Evolutionary conservation across 2,888 invertebrate genomes (phyloP).

Genomic region (Catonia carolina): DNA sequence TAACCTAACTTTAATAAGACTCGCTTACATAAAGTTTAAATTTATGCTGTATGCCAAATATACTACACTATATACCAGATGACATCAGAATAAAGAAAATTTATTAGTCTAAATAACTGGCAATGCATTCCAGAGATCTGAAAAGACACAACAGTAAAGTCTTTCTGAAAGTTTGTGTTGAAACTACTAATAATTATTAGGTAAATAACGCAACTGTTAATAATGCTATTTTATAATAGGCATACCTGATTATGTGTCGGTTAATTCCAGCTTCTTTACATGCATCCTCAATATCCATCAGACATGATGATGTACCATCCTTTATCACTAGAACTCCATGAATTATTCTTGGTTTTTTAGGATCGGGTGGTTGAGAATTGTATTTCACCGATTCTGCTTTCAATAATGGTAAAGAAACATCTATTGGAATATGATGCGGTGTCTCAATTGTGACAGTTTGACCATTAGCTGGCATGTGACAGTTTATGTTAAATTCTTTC

Average conservation of each 20-base stretch:
- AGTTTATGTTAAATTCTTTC: constrained; percentile 81
- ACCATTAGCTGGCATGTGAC: constrained; percentile 97
- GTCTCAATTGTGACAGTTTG: constrained; percentile 88
- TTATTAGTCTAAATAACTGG: too few species aligned
- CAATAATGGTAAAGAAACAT: constrained; percentile 73
- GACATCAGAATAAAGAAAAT: too few species aligned
- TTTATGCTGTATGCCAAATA: too few species aligned
- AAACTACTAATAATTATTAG: too few species aligned
- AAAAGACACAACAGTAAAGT: too few species aligned
- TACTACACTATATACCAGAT: too few species aligned
- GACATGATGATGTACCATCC: constrained; percentile 74
- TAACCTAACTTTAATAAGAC: too few species aligned
- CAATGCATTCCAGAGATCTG: too few species aligned
- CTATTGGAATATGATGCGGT: constrained; percentile 80
- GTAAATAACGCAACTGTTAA: too few species aligned
- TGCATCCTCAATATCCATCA: constrained; percentile 84
- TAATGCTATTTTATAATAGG: too few species aligned
- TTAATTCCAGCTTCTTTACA: constrained; percentile 77
- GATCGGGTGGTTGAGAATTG: constrained; percentile 76
- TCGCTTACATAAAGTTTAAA: too few species aligned
- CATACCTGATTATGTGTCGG: constrained; percentile 63
- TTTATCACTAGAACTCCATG: constrained; percentile 88
- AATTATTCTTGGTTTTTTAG: constrained; percentile 76
- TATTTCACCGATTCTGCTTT: constrained; percentile 71
- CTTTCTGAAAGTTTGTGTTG: too few species aligned